phyloP scores from a whole-genome alignment of 2,797 vertebrate genomes.

The Dryobates pubescens region DNA sequence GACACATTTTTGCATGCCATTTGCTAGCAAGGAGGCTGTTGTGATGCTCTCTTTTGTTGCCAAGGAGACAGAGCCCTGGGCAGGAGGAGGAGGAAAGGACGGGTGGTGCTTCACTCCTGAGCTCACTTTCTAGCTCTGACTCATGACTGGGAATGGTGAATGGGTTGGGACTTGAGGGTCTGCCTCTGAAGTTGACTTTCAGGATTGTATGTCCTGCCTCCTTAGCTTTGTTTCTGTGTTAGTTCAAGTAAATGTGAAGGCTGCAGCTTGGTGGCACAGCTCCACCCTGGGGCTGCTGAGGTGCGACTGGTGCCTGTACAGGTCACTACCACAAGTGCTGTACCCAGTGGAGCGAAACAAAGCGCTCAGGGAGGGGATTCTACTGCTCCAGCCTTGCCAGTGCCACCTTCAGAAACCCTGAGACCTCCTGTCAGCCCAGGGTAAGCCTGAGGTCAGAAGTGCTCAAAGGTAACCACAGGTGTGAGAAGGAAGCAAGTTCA shows the following conservation, averaged over 20 bases:
- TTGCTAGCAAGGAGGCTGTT: constrained; percentile 40
- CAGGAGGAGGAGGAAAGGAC: not conserved
- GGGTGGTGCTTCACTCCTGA: not conserved
- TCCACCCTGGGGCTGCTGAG: not conserved
- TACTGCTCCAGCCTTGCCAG: not conserved
- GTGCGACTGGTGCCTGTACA: not conserved
- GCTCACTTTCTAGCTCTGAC: not conserved
- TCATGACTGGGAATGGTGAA: not conserved
- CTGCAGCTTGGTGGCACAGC: not conserved
- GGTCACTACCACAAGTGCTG: not conserved
- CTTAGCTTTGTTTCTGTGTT: not conserved
- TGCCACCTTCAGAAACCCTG: not conserved
- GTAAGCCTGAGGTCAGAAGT: not conserved
- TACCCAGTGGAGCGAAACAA: rapidly evolving
- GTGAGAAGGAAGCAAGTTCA: constrained; percentile 28
- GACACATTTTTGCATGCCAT: not conserved
- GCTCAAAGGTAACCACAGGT: not conserved
- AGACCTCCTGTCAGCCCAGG: not conserved
- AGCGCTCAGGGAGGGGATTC: not conserved
- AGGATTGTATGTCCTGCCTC: not conserved
- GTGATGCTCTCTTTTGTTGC: constrained; percentile 63
- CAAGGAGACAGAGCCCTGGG: constrained; percentile 45
- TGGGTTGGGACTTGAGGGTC: not conserved
- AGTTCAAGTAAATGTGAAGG: not conserved
- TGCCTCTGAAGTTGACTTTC: not conserved